Conservation (phyloP, 2,888 invertebrate genomes). For the Phrixothrix hirtus region DNA sequence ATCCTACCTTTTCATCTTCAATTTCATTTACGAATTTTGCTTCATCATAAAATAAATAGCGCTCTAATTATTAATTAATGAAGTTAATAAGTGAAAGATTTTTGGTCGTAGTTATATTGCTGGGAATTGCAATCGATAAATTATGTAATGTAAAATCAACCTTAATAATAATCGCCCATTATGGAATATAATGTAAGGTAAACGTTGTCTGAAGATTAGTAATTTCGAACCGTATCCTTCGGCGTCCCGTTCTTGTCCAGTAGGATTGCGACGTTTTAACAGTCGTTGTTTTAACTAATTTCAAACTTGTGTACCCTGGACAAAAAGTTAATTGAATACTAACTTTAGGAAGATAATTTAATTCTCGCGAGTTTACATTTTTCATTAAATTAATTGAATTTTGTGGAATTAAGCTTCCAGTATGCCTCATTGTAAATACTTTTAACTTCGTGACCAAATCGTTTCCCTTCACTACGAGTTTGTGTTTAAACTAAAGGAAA, state of each 20-base stretch:
- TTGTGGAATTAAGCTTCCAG: constrained; percentile 11
- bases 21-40: no score
- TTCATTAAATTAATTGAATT: constrained; percentile 24
- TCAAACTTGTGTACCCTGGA: constrained; percentile 15
- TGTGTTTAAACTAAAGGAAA: constrained; percentile 18
- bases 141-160: no score
- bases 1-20: no score
- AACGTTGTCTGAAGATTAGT: background rate
- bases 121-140: no score
- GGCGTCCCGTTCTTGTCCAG: constrained; percentile 1
- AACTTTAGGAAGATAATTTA: constrained; percentile 21
- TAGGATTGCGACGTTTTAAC: constrained; percentile 3
- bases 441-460: constrained; percentile 15
- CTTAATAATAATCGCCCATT: no score
- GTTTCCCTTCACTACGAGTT: constrained; percentile 13
- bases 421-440: constrained; percentile 17
- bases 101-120: no score
- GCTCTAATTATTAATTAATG: no score
- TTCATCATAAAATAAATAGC: no score
- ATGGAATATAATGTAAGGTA: background rate
- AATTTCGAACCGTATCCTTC: background rate
- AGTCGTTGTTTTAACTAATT: constrained; percentile 20
- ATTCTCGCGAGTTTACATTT: constrained; percentile 22
- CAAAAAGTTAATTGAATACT: constrained; percentile 27
- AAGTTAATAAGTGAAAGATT: no score